Evolutionary conservation across 2,888 invertebrate genomes (phyloP).

Genomic region (Epirrhoe alternata): DNA sequence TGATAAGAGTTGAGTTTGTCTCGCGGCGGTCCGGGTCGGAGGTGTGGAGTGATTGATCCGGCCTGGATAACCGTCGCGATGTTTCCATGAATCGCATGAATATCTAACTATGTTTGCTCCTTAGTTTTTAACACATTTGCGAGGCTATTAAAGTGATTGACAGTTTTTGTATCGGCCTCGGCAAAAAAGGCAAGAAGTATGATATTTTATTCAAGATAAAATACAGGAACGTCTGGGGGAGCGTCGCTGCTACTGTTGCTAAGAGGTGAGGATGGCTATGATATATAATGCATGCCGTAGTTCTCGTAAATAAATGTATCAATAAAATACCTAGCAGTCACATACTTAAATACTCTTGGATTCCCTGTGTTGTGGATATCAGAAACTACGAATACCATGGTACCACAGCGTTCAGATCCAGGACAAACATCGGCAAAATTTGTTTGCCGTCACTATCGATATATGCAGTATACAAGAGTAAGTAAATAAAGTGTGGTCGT

Average conservation of each 20-base stretch:
- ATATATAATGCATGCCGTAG: background rate
- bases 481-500: no score
- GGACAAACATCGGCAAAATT: no score
- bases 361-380: no score
- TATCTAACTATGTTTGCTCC: conserved; percentile 59
- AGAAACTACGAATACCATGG: no score
- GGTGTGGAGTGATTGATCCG: conserved; percentile 67
- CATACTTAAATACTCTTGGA: no score
- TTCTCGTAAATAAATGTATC: no score
- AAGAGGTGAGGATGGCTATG: background rate
- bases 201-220: conserved; percentile 9
- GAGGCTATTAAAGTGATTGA: conserved; percentile 52
- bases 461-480: no score
- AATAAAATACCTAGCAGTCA: no score
- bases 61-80: conserved; percentile 59
- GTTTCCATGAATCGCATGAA: conserved; percentile 70
- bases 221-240: background rate
- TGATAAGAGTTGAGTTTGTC: conserved; percentile 4
- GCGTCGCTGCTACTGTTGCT: background rate
- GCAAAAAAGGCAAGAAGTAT: conserved; percentile 21
- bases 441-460: no score
- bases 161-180: conserved; percentile 37
- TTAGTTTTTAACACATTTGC: conserved; percentile 48
- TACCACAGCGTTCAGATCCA: no score
- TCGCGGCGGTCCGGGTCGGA: conserved; percentile 14